Conservation (phyloP, 2,888 invertebrate genomes). For the Drosophila fulvimacula region DNA sequence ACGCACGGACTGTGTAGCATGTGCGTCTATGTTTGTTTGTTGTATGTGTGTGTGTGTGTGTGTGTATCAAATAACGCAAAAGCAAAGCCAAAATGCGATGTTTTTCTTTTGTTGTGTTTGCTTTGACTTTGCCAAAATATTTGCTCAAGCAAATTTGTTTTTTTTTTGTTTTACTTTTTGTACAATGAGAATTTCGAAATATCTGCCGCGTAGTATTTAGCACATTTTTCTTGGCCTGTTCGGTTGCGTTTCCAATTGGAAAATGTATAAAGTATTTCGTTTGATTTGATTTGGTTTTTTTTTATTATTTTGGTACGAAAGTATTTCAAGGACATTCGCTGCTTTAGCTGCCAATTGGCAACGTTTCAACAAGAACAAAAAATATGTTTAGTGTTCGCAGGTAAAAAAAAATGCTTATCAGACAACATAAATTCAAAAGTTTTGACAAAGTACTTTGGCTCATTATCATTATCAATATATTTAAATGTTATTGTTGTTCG, state of each 20-base stretch:
- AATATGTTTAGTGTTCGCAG: conserved; percentile 42
- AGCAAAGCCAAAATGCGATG: conserved; percentile 47
- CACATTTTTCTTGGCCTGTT: conserved; percentile 46
- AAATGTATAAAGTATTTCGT: conserved; percentile 41
- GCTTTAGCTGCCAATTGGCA: conserved; percentile 60
- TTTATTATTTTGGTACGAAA: conserved; percentile 41
- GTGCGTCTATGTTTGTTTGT: neutral
- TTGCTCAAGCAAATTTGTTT: conserved; percentile 41
- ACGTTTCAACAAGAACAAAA: conserved; percentile 49
- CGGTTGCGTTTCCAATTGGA: conserved; percentile 62
- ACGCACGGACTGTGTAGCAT: conserved; percentile 27
- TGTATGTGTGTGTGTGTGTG: conserved; percentile 26
- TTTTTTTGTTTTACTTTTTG: conserved; percentile 30
- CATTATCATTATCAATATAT: conserved; percentile 24
- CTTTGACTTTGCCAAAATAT: conserved; percentile 60
- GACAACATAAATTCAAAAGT: conserved; percentile 51
- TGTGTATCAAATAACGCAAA: conserved; percentile 69
- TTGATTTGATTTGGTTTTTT: conserved; percentile 49
- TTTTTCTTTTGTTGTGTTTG: conserved; percentile 28
- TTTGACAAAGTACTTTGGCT: conserved; percentile 37
- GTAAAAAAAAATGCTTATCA: conserved; percentile 62
- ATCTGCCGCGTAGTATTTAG: conserved; percentile 47
- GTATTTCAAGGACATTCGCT: conserved; percentile 71
- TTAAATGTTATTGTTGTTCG: conserved; percentile 19
- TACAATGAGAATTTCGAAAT: conserved; percentile 40